Evolutionary conservation across 1,140 invertebrate species (phyloP).

Genomic region (Drosophila kohkoa): DNA sequence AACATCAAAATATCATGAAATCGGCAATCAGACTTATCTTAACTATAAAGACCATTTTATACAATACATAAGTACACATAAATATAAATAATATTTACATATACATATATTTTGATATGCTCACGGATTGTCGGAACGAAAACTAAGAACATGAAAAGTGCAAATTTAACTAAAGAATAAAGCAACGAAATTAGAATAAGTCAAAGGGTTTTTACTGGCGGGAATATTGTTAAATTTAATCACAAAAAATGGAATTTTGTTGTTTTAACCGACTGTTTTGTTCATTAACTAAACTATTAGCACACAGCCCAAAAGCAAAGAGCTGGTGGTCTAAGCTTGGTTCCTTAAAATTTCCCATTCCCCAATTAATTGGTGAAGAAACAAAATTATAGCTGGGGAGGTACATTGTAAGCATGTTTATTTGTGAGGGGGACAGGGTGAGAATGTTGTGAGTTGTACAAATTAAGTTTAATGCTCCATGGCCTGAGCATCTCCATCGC

Average conservation of each 20-base stretch:
- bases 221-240: not conserved
- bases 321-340: no score
- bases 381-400: not conserved
- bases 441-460: conserved; percentile 55
- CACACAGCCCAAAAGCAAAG: no score
- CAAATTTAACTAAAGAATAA: conserved; percentile 53
- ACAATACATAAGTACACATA: conserved; percentile 36
- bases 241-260: no score
- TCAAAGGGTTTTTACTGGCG: conserved; percentile 9
- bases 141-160: conserved; percentile 28
- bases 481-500: conserved; percentile 69
- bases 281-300: no score
- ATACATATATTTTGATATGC: conserved; percentile 68
- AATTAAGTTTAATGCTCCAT: conserved; percentile 73
- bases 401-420: conserved; percentile 59
- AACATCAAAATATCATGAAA: not conserved
- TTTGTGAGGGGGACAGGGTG: conserved; percentile 37
- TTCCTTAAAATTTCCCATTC: no score
- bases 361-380: no score
- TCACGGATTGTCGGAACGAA: conserved; percentile 45
- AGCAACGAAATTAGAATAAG: conserved; percentile 40
- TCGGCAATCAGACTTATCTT: conserved; percentile 47
- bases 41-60: conserved; percentile 66
- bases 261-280: no score
- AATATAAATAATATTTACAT: conserved; percentile 18